A percentile compares a stretch with the other conserved stretches of the same genome.
These are phyloP conservation scores for Steinernema hermaphroditum DNA, from an alignment of 2,888 invertebrate species.

Conservation along the genomic window DNA sequence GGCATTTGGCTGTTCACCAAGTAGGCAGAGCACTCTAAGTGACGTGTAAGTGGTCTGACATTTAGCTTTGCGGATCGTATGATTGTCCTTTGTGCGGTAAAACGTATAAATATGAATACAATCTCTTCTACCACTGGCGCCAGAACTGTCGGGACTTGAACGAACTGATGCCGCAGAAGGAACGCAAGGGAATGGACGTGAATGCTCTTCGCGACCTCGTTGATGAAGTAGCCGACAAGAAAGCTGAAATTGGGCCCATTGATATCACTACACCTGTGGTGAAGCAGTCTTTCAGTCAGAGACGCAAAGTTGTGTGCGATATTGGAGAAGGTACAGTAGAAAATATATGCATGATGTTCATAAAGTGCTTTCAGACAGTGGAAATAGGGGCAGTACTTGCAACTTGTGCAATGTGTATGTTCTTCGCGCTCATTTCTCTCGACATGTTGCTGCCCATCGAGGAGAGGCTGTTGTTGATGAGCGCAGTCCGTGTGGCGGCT, in stretches of 20 bases:
- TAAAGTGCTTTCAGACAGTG: slow-evolving; percentile 37
- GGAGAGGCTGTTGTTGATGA: slow-evolving; percentile 48
- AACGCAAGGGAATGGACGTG: slow-evolving; percentile 51
- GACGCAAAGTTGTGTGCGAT: too few relatives aligned
- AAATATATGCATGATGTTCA: neutral
- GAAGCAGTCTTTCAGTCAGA: too few relatives aligned
- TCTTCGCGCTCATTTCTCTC: slow-evolving; percentile 43
- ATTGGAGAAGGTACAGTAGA: too few relatives aligned
- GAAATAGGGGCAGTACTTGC: slow-evolving; percentile 42
- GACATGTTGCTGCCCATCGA: slow-evolving; percentile 48
- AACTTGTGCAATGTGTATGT: slow-evolving; percentile 49
- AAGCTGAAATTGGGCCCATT: slow-evolving; percentile 38
- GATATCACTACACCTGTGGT: slow-evolving; percentile 11
- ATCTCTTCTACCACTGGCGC: slow-evolving; percentile 63
- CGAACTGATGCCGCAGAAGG: slow-evolving; percentile 45
- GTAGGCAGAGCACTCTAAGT: too few relatives aligned
- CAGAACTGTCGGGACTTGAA: slow-evolving; percentile 58
- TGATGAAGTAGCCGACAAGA: slow-evolving; percentile 56
- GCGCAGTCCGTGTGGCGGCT: slow-evolving; percentile 33
- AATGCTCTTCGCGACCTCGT: slow-evolving; percentile 53
- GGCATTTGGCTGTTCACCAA: slow-evolving; percentile 63
- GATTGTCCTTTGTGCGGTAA: slow-evolving; percentile 60
- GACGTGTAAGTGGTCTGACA: too few relatives aligned
- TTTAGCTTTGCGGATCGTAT: slow-evolving; percentile 49
- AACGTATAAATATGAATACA: slow-evolving; percentile 63